A percentile compares a stretch with the other conserved stretches of the same genome.
phyloP scores from a whole-genome alignment of 37 sponge, comb jelly and placozoan genomes.

The Axinella damicornis region DNA sequence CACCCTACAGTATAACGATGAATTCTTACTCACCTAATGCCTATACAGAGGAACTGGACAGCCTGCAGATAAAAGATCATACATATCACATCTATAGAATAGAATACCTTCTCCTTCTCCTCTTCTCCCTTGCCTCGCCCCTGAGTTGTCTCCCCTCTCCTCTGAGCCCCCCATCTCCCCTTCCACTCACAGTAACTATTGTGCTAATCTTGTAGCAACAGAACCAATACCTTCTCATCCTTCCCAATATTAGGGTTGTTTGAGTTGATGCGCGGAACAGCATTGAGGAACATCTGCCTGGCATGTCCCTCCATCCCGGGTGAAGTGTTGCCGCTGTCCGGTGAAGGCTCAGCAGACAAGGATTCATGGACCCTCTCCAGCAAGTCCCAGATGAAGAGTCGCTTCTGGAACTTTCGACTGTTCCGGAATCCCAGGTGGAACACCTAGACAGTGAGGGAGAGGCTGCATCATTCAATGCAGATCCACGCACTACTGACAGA shows the following conservation, averaged over 20 bases:
- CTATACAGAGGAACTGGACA: conserved; percentile 23
- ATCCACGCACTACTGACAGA: too few relatives aligned
- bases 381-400: conserved; percentile 60
- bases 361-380: conserved; percentile 46
- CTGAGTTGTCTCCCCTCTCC: too few relatives aligned
- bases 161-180: too few relatives aligned
- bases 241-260: conserved; percentile 56
- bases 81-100: too few relatives aligned
- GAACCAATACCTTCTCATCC: conserved; percentile 58
- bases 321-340: neutral
- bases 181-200: too few relatives aligned
- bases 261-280: conserved; percentile 44
- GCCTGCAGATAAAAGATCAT: neutral
- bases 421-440: conserved; percentile 42
- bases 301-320: conserved; percentile 9
- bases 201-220: too few relatives aligned
- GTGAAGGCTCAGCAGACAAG: neutral
- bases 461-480: too few relatives aligned
- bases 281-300: conserved; percentile 31
- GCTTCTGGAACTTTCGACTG: conserved; percentile 57
- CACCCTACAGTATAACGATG: too few relatives aligned
- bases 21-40: conserved; percentile 14
- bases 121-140: too few relatives aligned
- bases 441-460: conserved; percentile 3
- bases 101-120: too few relatives aligned